phyloP scores from a whole-genome alignment of 2,797 vertebrate genomes.

The Florisuga fusca region DNA sequence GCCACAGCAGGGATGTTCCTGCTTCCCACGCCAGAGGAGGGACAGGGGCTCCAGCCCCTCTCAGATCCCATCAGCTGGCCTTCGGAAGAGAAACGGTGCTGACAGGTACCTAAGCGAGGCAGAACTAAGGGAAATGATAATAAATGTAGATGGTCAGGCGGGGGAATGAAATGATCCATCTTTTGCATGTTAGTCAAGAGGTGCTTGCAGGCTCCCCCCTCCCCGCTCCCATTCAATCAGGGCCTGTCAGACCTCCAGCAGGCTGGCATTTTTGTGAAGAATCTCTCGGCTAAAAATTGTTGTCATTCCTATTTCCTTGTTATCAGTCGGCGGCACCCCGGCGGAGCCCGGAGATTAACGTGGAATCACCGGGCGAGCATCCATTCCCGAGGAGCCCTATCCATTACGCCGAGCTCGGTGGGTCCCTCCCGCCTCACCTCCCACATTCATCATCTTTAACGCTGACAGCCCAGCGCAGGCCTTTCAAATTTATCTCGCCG shows the following conservation, averaged over 20 bases:
- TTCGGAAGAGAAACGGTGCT: slow-evolving; percentile 67
- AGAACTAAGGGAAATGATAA: slow-evolving; percentile 79
- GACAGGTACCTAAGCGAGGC: slow-evolving; percentile 74
- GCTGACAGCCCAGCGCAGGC: slow-evolving; percentile 90
- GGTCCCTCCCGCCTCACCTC: slow-evolving; percentile 85
- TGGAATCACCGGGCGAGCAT: slow-evolving; percentile 78
- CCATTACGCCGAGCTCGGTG: slow-evolving; percentile 79
- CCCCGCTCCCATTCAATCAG: slow-evolving; percentile 91
- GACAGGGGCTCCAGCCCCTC: background rate
- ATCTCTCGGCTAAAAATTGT: slow-evolving; percentile 98
- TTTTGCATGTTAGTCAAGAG: slow-evolving; percentile 86
- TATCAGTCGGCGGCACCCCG: slow-evolving; percentile 89
- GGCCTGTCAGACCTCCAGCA: slow-evolving; percentile 86
- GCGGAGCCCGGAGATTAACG: slow-evolving; percentile 91
- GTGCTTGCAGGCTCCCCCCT: slow-evolving; percentile 68
- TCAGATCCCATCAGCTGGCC: slow-evolving; percentile 65
- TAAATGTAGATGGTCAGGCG: slow-evolving; percentile 78
- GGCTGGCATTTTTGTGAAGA: slow-evolving; percentile 94
- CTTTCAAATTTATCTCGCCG: slow-evolving; percentile 89
- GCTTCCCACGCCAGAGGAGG: fast-evolving
- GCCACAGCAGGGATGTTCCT: background rate
- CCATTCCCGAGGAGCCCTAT: slow-evolving; percentile 80
- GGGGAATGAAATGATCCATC: slow-evolving; percentile 91
- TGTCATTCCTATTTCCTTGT: slow-evolving; percentile 99
- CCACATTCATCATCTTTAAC: slow-evolving; percentile 99